Evolutionary conservation across 1,140 invertebrate species (phyloP).

Genomic region (Bombus picipes): DNA sequence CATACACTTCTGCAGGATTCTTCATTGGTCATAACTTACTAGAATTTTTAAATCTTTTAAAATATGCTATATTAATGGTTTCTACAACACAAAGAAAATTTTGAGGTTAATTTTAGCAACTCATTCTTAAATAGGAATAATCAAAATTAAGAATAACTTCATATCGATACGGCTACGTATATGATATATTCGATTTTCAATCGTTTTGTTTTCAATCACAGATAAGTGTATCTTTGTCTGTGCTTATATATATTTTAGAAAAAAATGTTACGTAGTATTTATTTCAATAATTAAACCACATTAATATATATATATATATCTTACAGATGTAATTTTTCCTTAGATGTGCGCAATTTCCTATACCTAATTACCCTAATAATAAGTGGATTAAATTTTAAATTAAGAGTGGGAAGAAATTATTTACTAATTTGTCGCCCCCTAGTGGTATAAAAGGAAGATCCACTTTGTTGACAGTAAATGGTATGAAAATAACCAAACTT

Average conservation of each 20-base stretch:
- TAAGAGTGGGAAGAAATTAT: neutral
- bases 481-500: neutral
- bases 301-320: neutral
- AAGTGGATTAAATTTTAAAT: too few species aligned
- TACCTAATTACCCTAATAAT: too few species aligned
- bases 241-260: neutral
- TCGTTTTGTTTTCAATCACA: neutral
- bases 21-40: constrained; percentile 36
- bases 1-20: constrained; percentile 4
- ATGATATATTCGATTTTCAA: neutral
- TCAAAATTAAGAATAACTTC: constrained; percentile 1
- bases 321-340: neutral
- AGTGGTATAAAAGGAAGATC: neutral
- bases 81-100: neutral
- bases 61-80: neutral
- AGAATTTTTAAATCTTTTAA: neutral
- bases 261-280: neutral
- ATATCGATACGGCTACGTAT: neutral
- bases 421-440: neutral
- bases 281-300: neutral
- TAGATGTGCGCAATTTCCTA: neutral
- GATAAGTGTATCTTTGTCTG: too few species aligned
- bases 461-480: neutral
- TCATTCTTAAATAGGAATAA: neutral
- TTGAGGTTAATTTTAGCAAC: neutral